Evolutionary conservation across 2,797 vertebrate species (phyloP).

Genomic region (Neoniphon sammara): DNA sequence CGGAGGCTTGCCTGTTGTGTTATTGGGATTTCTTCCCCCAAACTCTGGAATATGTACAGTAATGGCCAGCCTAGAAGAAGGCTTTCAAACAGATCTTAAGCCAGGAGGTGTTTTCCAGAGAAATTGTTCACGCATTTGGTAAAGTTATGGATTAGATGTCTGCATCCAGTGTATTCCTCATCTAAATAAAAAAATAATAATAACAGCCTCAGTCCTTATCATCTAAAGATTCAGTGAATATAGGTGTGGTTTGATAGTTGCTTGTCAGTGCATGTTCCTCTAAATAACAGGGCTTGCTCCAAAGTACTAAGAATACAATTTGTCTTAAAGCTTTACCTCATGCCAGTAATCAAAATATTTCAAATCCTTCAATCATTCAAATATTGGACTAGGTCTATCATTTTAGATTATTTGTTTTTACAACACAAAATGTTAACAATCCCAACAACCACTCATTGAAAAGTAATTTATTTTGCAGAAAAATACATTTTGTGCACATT

Average conservation of each 20-base stretch:
- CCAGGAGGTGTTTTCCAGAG: neutral
- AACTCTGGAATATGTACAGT: conserved; percentile 79
- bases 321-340: neutral
- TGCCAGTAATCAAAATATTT: neutral
- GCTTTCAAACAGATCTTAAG: neutral
- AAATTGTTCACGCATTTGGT: conserved; percentile 9
- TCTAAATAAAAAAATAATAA: neutral
- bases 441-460: conserved; percentile 3
- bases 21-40: conserved; percentile 82
- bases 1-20: conserved; percentile 91
- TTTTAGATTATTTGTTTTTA: neutral
- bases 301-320: neutral
- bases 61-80: neutral
- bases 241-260: too few relatives aligned
- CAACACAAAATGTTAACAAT: neutral
- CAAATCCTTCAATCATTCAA: neutral
- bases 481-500: conserved; percentile 37
- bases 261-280: neutral
- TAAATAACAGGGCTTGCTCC: neutral
- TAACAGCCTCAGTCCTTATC: too few relatives aligned
- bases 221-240: too few relatives aligned
- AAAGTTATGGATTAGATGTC: neutral
- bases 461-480: conserved; percentile 58
- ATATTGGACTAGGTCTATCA: neutral
- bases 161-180: neutral